These are phyloP conservation scores for Oncorhynchus tshawytscha DNA, from an alignment of 2,113 vertebrate species.

Conservation along the genomic window DNA sequence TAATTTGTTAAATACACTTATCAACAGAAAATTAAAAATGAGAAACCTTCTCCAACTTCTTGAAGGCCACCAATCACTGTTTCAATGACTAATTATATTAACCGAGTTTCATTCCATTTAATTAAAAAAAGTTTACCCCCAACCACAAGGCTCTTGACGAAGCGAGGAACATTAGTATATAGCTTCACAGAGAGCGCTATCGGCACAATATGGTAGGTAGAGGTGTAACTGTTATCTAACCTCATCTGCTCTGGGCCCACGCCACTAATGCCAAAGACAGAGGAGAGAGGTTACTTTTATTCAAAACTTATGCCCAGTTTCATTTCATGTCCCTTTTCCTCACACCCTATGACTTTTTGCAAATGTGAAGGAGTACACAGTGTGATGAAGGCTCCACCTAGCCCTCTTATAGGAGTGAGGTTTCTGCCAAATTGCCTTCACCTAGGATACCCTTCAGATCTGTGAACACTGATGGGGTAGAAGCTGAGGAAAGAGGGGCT, in stretches of 20 bases:
- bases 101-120: constrained; percentile 34
- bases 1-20: constrained; percentile 62
- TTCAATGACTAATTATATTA: constrained; percentile 46
- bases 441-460: constrained; percentile 10
- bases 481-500: constrained; percentile 18
- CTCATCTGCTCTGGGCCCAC: constrained; percentile 19
- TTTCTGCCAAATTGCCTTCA: no score
- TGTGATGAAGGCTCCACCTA: not conserved
- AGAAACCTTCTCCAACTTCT: constrained; percentile 42
- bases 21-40: constrained; percentile 42
- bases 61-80: constrained; percentile 65
- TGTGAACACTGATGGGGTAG: constrained; percentile 25
- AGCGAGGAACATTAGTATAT: constrained; percentile 27
- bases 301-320: constrained; percentile 45
- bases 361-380: not conserved
- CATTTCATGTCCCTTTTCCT: not conserved
- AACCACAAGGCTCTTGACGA: constrained; percentile 37
- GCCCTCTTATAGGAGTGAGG: no score
- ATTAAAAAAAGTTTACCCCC: not conserved
- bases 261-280: constrained; percentile 14
- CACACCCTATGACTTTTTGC: not conserved
- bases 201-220: constrained; percentile 7
- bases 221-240: not conserved
- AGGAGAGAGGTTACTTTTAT: constrained; percentile 10
- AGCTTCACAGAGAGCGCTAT: constrained; percentile 22